Conservation (phyloP, 2,113 vertebrate species). For the Cyanoderma ruficeps region DNA sequence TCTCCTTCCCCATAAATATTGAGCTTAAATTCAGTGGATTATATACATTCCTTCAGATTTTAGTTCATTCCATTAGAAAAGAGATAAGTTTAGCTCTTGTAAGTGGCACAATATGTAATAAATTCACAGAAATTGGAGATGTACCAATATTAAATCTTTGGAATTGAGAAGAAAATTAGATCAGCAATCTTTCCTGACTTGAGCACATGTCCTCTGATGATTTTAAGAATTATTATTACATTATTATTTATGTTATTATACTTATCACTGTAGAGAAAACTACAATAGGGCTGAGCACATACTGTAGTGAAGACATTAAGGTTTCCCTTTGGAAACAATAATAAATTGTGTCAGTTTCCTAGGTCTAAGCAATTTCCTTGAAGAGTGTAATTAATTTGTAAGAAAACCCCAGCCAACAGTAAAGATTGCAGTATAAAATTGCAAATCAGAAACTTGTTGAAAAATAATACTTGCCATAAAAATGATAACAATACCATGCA, state of each 20-base stretch:
- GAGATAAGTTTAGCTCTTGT: neutral
- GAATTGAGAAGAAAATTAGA: slow-evolving; percentile 1
- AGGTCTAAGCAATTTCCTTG: slow-evolving; percentile 53
- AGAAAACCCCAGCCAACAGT: slow-evolving; percentile 37
- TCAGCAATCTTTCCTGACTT: neutral
- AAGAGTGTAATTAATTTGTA: slow-evolving; percentile 64
- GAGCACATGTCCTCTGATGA: neutral
- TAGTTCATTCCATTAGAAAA: neutral
- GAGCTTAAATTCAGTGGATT: neutral
- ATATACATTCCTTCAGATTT: slow-evolving; percentile 7
- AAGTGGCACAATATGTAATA: neutral
- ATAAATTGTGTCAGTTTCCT: slow-evolving; percentile 55
- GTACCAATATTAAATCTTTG: neutral
- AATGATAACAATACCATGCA: slow-evolving; percentile 59
- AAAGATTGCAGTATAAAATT: slow-evolving; percentile 52
- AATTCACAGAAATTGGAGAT: neutral
- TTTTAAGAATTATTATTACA: slow-evolving; percentile 12
- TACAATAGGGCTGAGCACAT: neutral
- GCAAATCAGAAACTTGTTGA: slow-evolving; percentile 56
- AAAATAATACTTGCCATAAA: slow-evolving; percentile 67
- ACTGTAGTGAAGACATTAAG: neutral
- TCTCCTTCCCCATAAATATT: neutral
- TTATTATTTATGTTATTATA: slow-evolving; percentile 24
- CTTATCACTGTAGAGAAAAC: neutral
- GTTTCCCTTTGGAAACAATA: slow-evolving; percentile 33